Base-by-base conservation (phyloP, 2,888 invertebrate genomes). In the Xestia rhomboidea region DNA sequence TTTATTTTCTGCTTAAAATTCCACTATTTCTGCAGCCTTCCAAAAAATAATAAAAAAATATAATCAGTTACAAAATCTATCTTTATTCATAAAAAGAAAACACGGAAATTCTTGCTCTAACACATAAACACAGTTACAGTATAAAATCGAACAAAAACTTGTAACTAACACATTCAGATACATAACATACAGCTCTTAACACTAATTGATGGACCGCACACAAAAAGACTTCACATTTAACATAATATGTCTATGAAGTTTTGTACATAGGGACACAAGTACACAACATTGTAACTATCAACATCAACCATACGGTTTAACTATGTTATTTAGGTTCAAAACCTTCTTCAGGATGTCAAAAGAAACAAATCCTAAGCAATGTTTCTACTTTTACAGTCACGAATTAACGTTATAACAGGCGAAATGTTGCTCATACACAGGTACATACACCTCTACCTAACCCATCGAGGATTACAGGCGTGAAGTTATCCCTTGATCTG, bases 21-120 rank as follows among this genome's bases (percentile, higher is more conserved):
- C n/a, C n/a, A n/a, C n/a, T n/a, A n/a, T n/a, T n/a, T n/a, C n/a
- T n/a, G n/a, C n/a, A n/a, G n/a, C n/a, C n/a, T n/a, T n/a, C n/a
- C n/a, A n/a, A n/a, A n/a, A n/a, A n/a, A n/a, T n/a, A n/a, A 51
- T n/a, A 87, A 64, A 85, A 54, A 2, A 73, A 27, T n/a, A 74
- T 75, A 46, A 49, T 76, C 83, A 82, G 84, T 88, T 90, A 90
- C 88, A 91, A 91, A 92, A 90, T 90, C 90, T 91, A 90, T 77
- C 77, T 92, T 91, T 91, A 92, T 90, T 91, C 73, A 77, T 72
- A 21, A 46, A 86, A 89, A 87, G 89, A 89, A 89, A 88, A 85
- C 73, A 76, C 82, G 73, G 60, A 70, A 79, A 79, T 78, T 80
- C 78, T 75, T 81, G 62, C 68, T 76, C 64, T 72, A 77, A 84